Conservation (phyloP, 2,113 vertebrate species). For the Struthidea cinerea region DNA sequence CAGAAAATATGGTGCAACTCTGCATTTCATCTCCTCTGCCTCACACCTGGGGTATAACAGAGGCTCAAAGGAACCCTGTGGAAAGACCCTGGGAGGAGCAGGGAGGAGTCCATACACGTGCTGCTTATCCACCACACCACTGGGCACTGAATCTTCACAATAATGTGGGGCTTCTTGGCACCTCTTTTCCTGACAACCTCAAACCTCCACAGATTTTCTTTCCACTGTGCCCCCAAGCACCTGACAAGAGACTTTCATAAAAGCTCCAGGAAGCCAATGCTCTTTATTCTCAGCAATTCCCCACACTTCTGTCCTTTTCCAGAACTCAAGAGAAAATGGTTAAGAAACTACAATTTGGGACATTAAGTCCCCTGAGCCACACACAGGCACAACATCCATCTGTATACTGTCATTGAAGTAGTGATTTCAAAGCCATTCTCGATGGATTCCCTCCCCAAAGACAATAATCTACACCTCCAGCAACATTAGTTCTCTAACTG, state of each 20-base stretch:
- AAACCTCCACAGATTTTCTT: background rate
- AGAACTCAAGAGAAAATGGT: background rate
- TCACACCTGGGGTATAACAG: background rate
- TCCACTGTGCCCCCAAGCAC: background rate
- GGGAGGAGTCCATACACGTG: background rate
- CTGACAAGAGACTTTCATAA: background rate
- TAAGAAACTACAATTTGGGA: background rate
- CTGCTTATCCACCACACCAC: fast-evolving
- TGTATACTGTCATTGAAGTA: background rate
- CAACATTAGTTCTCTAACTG: background rate
- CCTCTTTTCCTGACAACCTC: background rate
- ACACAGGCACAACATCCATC: background rate
- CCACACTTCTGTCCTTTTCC: background rate
- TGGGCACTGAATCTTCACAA: background rate
- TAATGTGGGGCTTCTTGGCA: background rate
- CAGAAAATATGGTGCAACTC: background rate
- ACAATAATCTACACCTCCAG: background rate
- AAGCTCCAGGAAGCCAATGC: background rate
- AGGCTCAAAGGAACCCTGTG: background rate
- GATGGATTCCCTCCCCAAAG: background rate
- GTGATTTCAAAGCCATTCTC: background rate
- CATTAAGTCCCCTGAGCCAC: background rate
- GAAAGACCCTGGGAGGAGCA: background rate
- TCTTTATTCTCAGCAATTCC: background rate
- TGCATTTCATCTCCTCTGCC: background rate